These are phyloP conservation scores for Atherinomorus stipes DNA, from an alignment of 2,113 vertebrate genomes.

Conservation along the genomic window DNA sequence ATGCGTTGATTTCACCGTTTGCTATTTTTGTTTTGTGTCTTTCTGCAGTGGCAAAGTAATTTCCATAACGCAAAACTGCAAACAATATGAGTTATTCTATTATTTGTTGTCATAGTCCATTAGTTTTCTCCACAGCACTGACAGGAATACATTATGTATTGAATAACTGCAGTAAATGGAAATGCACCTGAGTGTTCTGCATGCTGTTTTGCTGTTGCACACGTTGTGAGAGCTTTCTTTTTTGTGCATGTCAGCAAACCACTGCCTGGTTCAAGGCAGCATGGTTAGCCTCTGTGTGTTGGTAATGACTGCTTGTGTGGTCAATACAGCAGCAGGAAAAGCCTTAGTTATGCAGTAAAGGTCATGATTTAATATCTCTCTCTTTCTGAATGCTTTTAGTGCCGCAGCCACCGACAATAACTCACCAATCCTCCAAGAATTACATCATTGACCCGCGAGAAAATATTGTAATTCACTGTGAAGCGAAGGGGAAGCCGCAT, in stretches of 20 bases:
- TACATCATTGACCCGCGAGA: conserved; percentile 97
- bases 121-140: conserved; percentile 49
- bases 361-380: conserved; percentile 50
- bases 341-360: conserved; percentile 53
- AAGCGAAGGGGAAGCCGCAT: conserved; percentile 96
- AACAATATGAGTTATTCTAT: conserved; percentile 54
- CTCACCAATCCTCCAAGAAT: conserved; percentile 95
- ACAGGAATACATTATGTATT: conserved; percentile 58
- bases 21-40: conserved; percentile 39
- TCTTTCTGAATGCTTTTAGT: conserved; percentile 82
- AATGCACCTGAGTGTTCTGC: conserved; percentile 59
- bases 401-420: conserved; percentile 95
- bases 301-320: conserved; percentile 44
- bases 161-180: conserved; percentile 49
- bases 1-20: conserved; percentile 67
- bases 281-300: conserved; percentile 46
- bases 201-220: conserved; percentile 51
- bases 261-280: conserved; percentile 8
- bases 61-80: conserved; percentile 34
- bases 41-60: conserved; percentile 34
- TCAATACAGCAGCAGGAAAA: conserved; percentile 41
- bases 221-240: conserved; percentile 32
- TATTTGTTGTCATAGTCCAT: conserved; percentile 63
- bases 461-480: conserved; percentile 94
- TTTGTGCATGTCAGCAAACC: conserved; percentile 53